phyloP scores from a whole-genome alignment of 2,797 vertebrate species.

The Anomalospiza imberbis region DNA sequence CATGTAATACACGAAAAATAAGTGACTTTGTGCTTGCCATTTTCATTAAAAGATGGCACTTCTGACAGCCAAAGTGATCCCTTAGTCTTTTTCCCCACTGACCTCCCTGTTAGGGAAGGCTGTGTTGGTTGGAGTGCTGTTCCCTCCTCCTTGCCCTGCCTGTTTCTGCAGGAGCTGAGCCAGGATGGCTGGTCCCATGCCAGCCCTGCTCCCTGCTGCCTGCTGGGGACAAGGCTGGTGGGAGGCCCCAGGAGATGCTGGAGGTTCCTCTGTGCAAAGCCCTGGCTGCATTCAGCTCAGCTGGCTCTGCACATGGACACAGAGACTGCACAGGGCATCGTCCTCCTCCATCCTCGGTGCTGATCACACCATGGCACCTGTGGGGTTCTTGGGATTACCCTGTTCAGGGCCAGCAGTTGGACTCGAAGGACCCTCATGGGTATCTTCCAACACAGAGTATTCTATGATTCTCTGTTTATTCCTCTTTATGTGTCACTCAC shows the following conservation, averaged over 20 bases:
- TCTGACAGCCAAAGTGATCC: neutral
- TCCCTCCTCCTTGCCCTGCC: neutral
- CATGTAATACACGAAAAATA: neutral
- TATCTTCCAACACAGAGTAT: neutral
- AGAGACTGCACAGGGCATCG: accelerated
- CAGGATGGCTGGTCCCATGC: accelerated
- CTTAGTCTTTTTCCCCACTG: neutral
- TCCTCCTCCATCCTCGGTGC: too few species aligned
- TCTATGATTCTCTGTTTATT: neutral
- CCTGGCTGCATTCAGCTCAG: neutral
- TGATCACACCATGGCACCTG: neutral
- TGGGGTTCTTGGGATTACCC: neutral
- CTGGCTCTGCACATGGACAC: neutral
- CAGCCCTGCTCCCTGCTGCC: neutral
- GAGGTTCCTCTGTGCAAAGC: neutral
- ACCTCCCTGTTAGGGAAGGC: neutral
- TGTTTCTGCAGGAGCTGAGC: neutral
- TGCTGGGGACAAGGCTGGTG: neutral
- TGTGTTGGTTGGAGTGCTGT: neutral
- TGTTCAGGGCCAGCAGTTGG: neutral
- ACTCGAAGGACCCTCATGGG: accelerated
- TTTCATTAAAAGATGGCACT: neutral
- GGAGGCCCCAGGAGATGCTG: neutral
- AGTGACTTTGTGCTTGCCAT: neutral
- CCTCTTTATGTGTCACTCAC: neutral